phyloP scores from a whole-genome alignment of 2,888 invertebrate species.

The Chrysotoxum bicinctum region DNA sequence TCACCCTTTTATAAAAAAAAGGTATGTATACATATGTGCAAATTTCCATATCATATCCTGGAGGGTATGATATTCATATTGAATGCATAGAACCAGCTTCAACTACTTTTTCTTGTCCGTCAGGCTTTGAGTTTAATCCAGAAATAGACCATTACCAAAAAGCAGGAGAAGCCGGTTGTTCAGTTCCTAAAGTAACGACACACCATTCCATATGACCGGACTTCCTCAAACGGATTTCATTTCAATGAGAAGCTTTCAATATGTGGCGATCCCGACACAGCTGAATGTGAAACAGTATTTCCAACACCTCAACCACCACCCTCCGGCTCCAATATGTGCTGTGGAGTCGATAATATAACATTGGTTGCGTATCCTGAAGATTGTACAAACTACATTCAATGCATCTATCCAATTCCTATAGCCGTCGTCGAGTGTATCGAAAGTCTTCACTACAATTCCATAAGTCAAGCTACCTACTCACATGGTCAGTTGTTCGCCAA shows the following conservation, averaged over 20 bases:
- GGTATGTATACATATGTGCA: too few relatives aligned
- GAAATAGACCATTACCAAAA: slow-evolving; percentile 73
- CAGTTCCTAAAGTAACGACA: slow-evolving; percentile 77
- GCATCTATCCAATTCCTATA: slow-evolving; percentile 64
- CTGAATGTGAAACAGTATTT: slow-evolving; percentile 45
- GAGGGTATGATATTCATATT: slow-evolving; percentile 76
- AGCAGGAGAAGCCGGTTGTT: slow-evolving; percentile 76
- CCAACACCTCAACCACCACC: slow-evolving; percentile 2
- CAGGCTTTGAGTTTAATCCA: slow-evolving; percentile 82
- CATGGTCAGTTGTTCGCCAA: too few relatives aligned
- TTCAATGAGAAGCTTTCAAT: slow-evolving; percentile 62
- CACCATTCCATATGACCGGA: slow-evolving; percentile 48
- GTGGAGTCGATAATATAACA: slow-evolving; percentile 27
- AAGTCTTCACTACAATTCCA: slow-evolving; percentile 73
- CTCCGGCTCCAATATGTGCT: slow-evolving; percentile 39
- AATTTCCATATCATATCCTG: too few relatives aligned
- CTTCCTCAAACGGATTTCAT: slow-evolving; percentile 52
- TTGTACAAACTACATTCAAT: slow-evolving; percentile 72
- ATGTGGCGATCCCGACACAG: slow-evolving; percentile 71
- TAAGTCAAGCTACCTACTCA: too few relatives aligned
- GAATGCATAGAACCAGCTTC: slow-evolving; percentile 76
- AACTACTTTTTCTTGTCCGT: slow-evolving; percentile 83
- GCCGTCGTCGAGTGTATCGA: slow-evolving; percentile 73
- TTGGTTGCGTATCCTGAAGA: slow-evolving; percentile 64
- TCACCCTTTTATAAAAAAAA: too few relatives aligned